Base-by-base conservation (phyloP, 37 sponge, comb jelly and placozoan species). In the Petrosia ficiformis region DNA sequence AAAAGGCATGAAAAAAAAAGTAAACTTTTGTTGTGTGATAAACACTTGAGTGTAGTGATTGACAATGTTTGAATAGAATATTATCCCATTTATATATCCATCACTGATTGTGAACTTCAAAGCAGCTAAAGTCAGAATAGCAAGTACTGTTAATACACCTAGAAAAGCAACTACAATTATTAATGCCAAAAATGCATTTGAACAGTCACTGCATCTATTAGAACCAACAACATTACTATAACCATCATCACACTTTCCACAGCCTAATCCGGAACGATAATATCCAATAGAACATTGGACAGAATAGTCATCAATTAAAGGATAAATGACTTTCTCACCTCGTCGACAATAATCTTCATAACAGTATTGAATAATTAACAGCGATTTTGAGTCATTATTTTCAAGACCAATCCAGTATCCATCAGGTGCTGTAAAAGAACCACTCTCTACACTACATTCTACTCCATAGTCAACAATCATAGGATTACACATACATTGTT, bases 151-250 rank as follows among this genome's bases (percentile, higher is more conserved):
- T 25, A 32, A 41, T 8, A 84, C 48, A 10, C 84, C 84, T 6
- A 16, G 36, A 42, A 40, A 19, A 3, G 78, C 71, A 63, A 84
- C 76, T 16, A 59, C 5, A 0, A 60, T 2, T 40, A 77, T 41
- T 1, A 60, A 22, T 0, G 30, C 60, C 21, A 84, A 29, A 3
- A 4, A 32, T 10, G 14, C 44, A 37, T 60, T 58, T 10, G 39
- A 21, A 71, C 84, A 84, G 44, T 78, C 40, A 36, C 24, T 42
- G 39, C 85, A 84, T 8, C 60, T 30, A 44, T 84, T 77, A 32
- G 73, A 72, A 11, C 85, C 85, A 71, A 84, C 72, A 4, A 73
- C 40, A 2, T 39, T 14, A 71, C 85, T 78, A 39, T 73, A 78
- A 10, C 42, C 57, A 24, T 77, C 65, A 2, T 32, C 35, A 65